Conservation (phyloP, 1,140 invertebrate genomes). For the Apis mellifera region DNA sequence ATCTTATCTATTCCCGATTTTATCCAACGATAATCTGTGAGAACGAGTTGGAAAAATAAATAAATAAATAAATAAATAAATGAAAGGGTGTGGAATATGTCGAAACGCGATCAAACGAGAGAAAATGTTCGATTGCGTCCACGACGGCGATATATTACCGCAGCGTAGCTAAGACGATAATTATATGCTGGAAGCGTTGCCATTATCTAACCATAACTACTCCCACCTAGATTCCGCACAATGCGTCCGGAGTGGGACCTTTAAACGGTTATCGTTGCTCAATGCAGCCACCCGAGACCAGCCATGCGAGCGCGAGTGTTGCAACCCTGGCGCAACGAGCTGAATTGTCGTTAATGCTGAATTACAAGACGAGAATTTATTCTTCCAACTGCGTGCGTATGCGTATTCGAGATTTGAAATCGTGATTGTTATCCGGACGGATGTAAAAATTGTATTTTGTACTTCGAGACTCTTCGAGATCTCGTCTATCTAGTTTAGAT, state of each 20-base stretch:
- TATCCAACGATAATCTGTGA: too few species aligned
- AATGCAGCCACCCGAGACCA: slow-evolving; percentile 32
- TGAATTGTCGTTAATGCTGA: slow-evolving; percentile 64
- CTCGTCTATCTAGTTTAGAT: background rate
- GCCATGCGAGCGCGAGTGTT: slow-evolving; percentile 24
- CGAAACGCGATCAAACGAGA: slow-evolving; percentile 11
- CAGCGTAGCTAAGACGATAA: slow-evolving; percentile 51
- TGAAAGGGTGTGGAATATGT: background rate
- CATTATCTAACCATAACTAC: slow-evolving; percentile 62
- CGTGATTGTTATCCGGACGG: background rate
- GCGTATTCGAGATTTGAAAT: slow-evolving; percentile 39
- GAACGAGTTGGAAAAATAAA: too few species aligned
- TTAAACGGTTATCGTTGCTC: slow-evolving; percentile 59
- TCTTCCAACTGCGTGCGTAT: slow-evolving; percentile 15
- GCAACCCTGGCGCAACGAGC: slow-evolving; percentile 51
- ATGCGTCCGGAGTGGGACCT: slow-evolving; percentile 59
- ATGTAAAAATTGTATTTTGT: too few species aligned
- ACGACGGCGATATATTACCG: slow-evolving; percentile 27
- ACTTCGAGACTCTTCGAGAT: background rate
- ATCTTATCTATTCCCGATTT: too few species aligned
- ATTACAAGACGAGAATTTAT: slow-evolving; percentile 45
- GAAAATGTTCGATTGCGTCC: slow-evolving; percentile 17
- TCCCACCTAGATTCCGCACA: slow-evolving; percentile 60
- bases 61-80: too few species aligned
- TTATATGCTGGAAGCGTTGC: slow-evolving; percentile 52